Evolutionary conservation across 2,888 invertebrate species (phyloP).

Genomic region (Nomada ferruginata): DNA sequence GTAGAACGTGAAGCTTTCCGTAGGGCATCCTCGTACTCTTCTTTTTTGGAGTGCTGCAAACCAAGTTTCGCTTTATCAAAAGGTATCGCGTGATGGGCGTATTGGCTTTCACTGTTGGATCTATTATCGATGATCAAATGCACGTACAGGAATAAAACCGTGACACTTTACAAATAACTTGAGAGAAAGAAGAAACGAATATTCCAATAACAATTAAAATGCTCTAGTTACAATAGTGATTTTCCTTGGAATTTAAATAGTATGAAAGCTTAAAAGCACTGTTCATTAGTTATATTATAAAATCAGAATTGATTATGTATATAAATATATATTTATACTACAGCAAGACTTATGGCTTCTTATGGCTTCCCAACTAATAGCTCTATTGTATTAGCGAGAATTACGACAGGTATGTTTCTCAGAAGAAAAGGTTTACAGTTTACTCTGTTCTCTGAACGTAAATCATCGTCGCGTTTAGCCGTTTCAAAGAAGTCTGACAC

Average conservation of each 20-base stretch:
- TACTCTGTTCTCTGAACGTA: neutral
- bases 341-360: too few species aligned
- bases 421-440: neutral
- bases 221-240: too few species aligned
- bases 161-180: neutral
- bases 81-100: neutral
- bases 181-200: neutral
- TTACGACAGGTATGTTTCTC: neutral
- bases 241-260: too few species aligned
- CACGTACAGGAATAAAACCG: neutral
- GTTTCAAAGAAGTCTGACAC: conserved; percentile 8
- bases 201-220: neutral
- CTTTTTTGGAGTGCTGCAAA: conserved; percentile 40
- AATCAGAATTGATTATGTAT: neutral
- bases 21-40: conserved; percentile 74
- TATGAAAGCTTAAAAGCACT: neutral
- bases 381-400: neutral
- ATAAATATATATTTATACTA: too few species aligned
- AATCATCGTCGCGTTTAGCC: neutral
- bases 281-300: neutral
- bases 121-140: neutral
- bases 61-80: conserved; percentile 24
- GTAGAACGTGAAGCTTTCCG: conserved; percentile 80
- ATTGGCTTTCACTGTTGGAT: neutral
- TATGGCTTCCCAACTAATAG: too few species aligned